A percentile compares a stretch with the other conserved stretches of the same genome.
Evolutionary conservation across 2,113 vertebrate species (phyloP).

Genomic region (Rallus limicola): DNA sequence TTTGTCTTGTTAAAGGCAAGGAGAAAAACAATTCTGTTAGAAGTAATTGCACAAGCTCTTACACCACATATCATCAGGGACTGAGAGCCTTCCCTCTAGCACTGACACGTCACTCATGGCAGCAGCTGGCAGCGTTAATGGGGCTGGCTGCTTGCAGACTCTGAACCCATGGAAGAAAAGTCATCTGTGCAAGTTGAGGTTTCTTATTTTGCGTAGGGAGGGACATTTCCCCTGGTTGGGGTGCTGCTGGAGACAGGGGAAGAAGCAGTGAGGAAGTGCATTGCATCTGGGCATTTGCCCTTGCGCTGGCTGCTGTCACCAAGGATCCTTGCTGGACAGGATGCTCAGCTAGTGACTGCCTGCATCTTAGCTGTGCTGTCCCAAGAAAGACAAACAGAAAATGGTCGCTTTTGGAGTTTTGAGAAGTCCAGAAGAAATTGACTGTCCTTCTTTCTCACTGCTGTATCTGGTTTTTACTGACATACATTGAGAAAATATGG

Average conservation of each 20-base stretch:
- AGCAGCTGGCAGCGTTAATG: background rate
- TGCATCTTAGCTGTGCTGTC: rapidly evolving
- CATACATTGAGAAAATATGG: background rate
- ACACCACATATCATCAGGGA: rapidly evolving
- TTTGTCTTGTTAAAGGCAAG: background rate
- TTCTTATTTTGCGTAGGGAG: background rate
- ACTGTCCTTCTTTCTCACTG: background rate
- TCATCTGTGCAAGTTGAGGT: rapidly evolving
- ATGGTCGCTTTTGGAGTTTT: background rate
- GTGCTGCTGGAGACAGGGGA: background rate
- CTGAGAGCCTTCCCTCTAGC: background rate
- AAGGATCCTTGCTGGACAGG: background rate
- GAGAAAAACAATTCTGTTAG: background rate
- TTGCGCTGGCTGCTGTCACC: background rate
- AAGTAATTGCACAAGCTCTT: background rate
- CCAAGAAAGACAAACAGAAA: background rate
- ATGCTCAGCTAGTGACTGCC: rapidly evolving
- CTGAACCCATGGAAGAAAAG: background rate
- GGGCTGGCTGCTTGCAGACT: background rate
- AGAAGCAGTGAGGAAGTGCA: background rate
- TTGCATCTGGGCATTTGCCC: background rate
- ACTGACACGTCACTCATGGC: background rate
- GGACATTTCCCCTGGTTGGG: background rate
- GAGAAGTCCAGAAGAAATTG: background rate
- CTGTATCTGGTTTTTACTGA: background rate